Evolutionary conservation across 2,888 invertebrate genomes (phyloP).

Genomic region (Parnassius smintheus): DNA sequence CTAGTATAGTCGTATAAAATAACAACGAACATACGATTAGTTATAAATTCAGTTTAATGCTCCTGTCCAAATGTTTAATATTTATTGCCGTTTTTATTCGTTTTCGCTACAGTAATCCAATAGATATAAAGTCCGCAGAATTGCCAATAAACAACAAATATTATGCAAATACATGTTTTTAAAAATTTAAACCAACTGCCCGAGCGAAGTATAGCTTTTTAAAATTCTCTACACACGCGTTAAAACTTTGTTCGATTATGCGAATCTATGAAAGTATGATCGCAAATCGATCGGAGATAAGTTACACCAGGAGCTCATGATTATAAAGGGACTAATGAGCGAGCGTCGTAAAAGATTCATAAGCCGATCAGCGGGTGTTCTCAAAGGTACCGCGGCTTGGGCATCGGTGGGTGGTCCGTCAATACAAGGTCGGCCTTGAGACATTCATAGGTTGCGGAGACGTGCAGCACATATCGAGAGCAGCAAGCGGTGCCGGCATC

Average conservation of each 20-base stretch:
- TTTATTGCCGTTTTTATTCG: no score
- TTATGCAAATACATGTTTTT: neutral
- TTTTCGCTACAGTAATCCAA: neutral
- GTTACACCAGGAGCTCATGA: conserved; percentile 16
- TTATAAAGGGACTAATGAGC: conserved; percentile 25
- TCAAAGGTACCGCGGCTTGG: conserved; percentile 23
- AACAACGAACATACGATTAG: no score
- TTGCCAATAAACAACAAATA: neutral
- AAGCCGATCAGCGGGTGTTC: conserved; percentile 26
- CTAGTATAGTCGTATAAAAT: no score
- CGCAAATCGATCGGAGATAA: conserved; percentile 10
- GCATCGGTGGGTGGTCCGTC: conserved; percentile 22
- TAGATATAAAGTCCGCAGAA: neutral
- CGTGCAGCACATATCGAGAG: conserved; percentile 46
- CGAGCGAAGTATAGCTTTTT: conserved; percentile 2
- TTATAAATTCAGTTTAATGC: no score
- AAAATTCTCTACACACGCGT: conserved; percentile 9
- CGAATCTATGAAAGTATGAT: conserved; percentile 25
- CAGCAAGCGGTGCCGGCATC: conserved; percentile 59
- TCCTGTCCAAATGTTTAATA: no score
- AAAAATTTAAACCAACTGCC: neutral
- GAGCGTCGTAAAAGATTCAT: conserved; percentile 22
- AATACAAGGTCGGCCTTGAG: conserved; percentile 39
- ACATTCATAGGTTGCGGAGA: conserved; percentile 37
- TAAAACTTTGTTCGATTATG: conserved; percentile 8